Evolutionary conservation across 2,797 vertebrate species (phyloP), one percentile per base, ranked within the genome.

Genomic region (Anabacerthia variegaticeps): DNA sequence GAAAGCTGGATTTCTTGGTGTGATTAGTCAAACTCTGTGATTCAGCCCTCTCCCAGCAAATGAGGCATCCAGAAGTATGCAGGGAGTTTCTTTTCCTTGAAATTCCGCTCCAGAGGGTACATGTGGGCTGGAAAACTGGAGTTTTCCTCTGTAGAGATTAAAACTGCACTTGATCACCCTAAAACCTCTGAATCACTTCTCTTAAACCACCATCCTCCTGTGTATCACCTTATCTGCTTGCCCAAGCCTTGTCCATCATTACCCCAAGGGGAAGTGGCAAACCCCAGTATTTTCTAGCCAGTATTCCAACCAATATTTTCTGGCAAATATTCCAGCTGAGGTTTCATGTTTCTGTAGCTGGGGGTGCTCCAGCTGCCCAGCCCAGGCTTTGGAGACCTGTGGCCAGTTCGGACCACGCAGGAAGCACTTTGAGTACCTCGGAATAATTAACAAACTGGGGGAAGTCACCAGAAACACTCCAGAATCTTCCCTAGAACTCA

Each of bases 41-140:
- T 92, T 95, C 93, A 94, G 66, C 39, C 66, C 48, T 81, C 30
- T 43, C 55, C 24, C 30, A 46, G 23, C 14, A 61, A 32, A 75
- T 69, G 77, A 95, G 67, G 21, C 85, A 85, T 74, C 88, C 72
- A 58, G 69, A 88, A 87, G 16, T 32, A 83, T 34, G 44, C 19
- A 39, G 73, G 67, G 74, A 87, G 49, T 63, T 95, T 67, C 32
- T 96, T 39, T 82, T 52, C 5, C 52, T 71, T 66, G 61, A 48
- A 92, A 39, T 91, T 62, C 39, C 62, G 66, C 17, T 76, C 72
- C 12, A 4, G 46, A 69, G 76, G 49, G 52, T 71, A 75, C 5
- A 0, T 19, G 69, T 63, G 48, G 59, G 49, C 37, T 76, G 39
- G 11, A 9, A 19, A 82, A 51, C 58, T 65, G 26, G 6, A 13